Evolutionary conservation across 64 coral and sea anemone genomes (phyloP).

Genomic region (Porites lutea): DNA sequence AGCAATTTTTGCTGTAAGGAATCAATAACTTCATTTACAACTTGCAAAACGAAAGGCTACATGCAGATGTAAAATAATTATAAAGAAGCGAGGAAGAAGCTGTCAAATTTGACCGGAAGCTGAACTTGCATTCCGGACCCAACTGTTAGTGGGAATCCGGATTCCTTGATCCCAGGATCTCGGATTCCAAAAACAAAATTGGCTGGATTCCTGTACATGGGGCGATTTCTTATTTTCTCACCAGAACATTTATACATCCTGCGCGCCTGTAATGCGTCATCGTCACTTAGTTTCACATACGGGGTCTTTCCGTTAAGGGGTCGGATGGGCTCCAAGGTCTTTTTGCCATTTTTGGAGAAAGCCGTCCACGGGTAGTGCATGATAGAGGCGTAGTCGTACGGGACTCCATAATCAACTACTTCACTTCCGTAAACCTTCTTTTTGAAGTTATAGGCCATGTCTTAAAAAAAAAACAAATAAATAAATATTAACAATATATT

Average conservation of each 20-base stretch:
- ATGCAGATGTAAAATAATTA: no score
- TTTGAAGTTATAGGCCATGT: slow-evolving; percentile 89
- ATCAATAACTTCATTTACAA: no score
- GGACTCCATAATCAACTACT: slow-evolving; percentile 90
- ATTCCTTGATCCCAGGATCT: no score
- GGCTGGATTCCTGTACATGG: not conserved
- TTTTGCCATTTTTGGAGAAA: slow-evolving; percentile 89
- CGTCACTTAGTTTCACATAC: slow-evolving; percentile 81
- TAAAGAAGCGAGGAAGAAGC: no score
- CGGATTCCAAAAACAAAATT: not conserved
- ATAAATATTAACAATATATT: not conserved
- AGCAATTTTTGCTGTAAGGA: no score
- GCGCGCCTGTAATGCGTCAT: slow-evolving; percentile 83
- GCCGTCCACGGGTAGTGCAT: slow-evolving; percentile 96
- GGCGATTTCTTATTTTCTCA: not conserved
- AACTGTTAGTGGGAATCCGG: no score
- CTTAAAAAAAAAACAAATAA: slow-evolving; percentile 17
- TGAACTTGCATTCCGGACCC: no score
- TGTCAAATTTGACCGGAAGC: no score
- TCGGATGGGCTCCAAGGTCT: slow-evolving; percentile 81
- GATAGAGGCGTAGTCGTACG: slow-evolving; percentile 87
- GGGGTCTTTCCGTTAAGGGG: slow-evolving; percentile 80
- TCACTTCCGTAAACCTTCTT: slow-evolving; percentile 84
- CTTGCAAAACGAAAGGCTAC: no score
- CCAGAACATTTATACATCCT: slow-evolving; percentile 93